phyloP scores from a whole-genome alignment of 1,140 invertebrate genomes.

The Leptopilina clavipes region DNA sequence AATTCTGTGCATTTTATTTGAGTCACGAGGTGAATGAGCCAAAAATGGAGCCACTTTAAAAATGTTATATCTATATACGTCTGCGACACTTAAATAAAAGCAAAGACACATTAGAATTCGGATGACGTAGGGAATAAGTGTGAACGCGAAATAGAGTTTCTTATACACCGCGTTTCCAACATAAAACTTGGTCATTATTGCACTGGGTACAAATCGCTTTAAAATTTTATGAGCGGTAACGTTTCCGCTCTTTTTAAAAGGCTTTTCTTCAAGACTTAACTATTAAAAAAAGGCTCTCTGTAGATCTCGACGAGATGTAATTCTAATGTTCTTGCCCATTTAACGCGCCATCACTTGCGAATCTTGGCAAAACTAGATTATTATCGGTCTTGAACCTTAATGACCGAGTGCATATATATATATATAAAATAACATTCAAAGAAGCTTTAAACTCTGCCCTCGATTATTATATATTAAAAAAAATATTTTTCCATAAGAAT shows the following conservation, averaged over 20 bases:
- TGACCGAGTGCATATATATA: neutral
- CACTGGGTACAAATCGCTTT: constrained; percentile 62
- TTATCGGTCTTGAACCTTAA: constrained; percentile 19
- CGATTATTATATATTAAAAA: no score
- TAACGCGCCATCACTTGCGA: constrained; percentile 53
- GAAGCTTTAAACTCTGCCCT: no score
- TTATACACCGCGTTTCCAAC: constrained; percentile 40
- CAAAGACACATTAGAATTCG: constrained; percentile 53
- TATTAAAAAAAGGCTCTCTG: constrained; percentile 58
- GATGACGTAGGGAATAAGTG: constrained; percentile 50
- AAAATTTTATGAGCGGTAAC: constrained; percentile 69
- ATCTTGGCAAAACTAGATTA: constrained; percentile 23
- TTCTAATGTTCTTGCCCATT: constrained; percentile 63
- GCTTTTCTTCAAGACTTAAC: constrained; percentile 61
- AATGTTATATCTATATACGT: neutral
- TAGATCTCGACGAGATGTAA: constrained; percentile 49
- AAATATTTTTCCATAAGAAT: no score
- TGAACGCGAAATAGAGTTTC: constrained; percentile 39
- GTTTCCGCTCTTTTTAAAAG: constrained; percentile 60
- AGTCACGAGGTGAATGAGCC: neutral
- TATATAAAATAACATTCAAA: no score
- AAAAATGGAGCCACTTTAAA: neutral
- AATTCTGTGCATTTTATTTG: neutral
- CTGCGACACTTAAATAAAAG: constrained; percentile 47
- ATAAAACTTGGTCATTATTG: constrained; percentile 54